A percentile compares a stretch with the other conserved stretches of the same genome.
Evolutionary conservation across 2,113 vertebrate species (phyloP).

Genomic region (Ptychochromis oligacanthus): DNA sequence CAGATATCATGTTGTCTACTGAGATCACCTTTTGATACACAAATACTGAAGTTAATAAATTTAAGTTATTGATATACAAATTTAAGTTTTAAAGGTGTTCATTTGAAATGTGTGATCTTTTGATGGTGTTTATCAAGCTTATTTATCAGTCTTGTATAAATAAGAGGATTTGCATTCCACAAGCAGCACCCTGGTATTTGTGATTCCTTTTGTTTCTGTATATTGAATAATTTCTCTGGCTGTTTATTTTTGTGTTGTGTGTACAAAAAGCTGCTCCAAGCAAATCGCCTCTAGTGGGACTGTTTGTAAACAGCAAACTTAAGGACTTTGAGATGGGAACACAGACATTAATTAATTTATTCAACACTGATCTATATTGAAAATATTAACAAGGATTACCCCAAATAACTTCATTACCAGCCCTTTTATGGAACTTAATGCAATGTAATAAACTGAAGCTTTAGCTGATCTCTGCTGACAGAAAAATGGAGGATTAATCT

Average conservation of each 20-base stretch:
- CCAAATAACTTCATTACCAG: background rate
- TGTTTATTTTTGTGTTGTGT: background rate
- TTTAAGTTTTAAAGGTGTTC: background rate
- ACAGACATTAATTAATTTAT: background rate
- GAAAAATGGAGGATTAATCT: background rate
- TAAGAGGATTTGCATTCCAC: rapidly evolving
- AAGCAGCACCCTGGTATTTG: background rate
- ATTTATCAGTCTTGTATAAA: background rate
- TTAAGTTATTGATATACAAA: too few relatives aligned
- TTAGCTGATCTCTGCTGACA: background rate
- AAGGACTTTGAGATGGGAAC: background rate
- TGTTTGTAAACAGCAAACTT: background rate
- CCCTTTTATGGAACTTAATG: background rate
- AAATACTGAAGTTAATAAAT: background rate
- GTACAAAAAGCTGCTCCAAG: background rate
- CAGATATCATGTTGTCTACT: background rate
- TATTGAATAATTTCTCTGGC: background rate
- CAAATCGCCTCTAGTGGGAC: background rate
- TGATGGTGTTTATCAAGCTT: background rate
- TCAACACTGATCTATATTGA: background rate
- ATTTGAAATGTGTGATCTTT: background rate
- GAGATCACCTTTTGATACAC: background rate
- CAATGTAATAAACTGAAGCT: background rate
- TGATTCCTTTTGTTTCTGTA: background rate
- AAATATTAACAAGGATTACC: background rate